Evolutionary conservation across 2,113 vertebrate genomes (phyloP), one percentile per base, ranked within the genome.

Genomic region (Uria lomvia): DNA sequence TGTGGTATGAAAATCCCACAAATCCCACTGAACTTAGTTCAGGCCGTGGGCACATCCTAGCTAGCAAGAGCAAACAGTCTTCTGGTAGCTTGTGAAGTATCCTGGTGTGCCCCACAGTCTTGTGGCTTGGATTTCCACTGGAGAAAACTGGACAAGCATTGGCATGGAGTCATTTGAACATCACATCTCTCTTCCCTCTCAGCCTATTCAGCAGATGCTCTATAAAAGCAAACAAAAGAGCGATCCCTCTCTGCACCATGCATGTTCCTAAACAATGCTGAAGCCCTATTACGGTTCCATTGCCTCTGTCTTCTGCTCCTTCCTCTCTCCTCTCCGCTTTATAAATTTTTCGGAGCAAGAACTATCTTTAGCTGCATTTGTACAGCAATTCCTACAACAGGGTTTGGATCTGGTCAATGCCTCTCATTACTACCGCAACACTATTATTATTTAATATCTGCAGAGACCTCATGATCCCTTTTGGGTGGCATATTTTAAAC

Each of bases 391-490:
- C 83, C 72, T n/a, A 80, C 42, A 56, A 42, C 34, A 40, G 42
- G 34, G 15, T 34, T 71, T 60, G 13, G 36, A 88, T 75, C 40
- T 78, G 83, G 43, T 67, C 92, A 78, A 16, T 56, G 49, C 12
- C 56, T 75, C 49, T 85, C 92, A 77, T 75, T 87, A 56, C 58
- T 89, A 18, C 15, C 2, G 4, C 66, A 76, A 65, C 0, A 0
- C 26, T 91, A 45, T 59, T 67, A 86, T 56, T 92, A 94, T 79
- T 96, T 93, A 94, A 96, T 85, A 96, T 85, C 70, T 89, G n/a
- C 56, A 65, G 86, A 91, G 88, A 87, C 27, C 58, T 87, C 56
- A 36, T 42, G 88, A 63, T 68, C 27, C 49, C 45, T 81, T 86
- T 71, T 72, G 66, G 52, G 77, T 65, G 36, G 73, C 22, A 9